phyloP scores from a whole-genome alignment of 2,888 invertebrate genomes.

The Scaptodrosophila latifasciaeformis region DNA sequence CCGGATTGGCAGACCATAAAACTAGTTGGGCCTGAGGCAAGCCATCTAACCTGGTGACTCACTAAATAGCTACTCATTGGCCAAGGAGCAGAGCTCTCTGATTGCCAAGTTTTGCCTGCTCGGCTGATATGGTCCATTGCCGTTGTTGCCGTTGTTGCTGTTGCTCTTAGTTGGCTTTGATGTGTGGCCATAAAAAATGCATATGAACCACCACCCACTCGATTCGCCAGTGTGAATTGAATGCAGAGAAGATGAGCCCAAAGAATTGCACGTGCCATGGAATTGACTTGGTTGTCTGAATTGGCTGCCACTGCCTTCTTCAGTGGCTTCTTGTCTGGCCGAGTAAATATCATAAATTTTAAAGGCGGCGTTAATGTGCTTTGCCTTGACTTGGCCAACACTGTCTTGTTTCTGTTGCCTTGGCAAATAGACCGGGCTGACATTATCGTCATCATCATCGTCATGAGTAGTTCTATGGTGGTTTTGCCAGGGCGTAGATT shows the following conservation, averaged over 20 bases:
- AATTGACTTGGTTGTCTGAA: conserved; percentile 15
- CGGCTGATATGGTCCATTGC: too few relatives aligned
- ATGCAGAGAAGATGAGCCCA: conserved; percentile 8
- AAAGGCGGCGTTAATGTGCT: conserved; percentile 55
- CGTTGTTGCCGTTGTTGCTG: not conserved
- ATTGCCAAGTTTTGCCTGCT: conserved; percentile 41
- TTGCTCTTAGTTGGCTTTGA: conserved; percentile 35
- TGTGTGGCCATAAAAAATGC: conserved; percentile 46
- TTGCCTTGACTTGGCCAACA: too few relatives aligned
- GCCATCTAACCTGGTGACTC: conserved; percentile 30
- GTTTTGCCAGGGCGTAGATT: conserved; percentile 8
- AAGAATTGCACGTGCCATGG: too few relatives aligned
- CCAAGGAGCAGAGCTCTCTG: conserved; percentile 19
- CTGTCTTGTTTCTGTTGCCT: conserved; percentile 10
- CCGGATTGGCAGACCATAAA: too few relatives aligned
- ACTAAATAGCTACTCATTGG: conserved; percentile 32
- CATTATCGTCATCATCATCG: too few relatives aligned
- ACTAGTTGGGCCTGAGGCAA: too few relatives aligned
- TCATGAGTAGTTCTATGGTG: conserved; percentile 23
- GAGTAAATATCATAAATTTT: conserved; percentile 70
- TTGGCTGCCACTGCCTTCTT: too few relatives aligned
- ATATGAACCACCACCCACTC: conserved; percentile 7
- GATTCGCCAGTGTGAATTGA: not conserved
- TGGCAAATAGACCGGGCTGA: conserved; percentile 2
- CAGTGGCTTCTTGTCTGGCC: conserved; percentile 45